Conservation (phyloP, 2,797 vertebrate genomes). For the Hypotaenidia okinawae region DNA sequence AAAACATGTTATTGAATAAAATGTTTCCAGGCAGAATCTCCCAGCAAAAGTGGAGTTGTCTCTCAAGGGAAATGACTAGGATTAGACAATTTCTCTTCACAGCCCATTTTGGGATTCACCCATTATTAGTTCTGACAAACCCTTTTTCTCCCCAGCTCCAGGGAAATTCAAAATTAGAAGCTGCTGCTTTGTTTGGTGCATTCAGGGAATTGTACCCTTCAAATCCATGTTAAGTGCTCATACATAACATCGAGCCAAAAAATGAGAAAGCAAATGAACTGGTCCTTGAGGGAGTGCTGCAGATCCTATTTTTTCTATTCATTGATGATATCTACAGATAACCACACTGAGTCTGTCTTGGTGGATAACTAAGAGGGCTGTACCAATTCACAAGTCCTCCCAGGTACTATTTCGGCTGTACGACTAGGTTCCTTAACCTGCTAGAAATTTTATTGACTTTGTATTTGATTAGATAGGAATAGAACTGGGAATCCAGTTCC, state of each 20-base stretch:
- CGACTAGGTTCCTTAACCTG: not conserved
- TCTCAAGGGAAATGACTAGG: conserved; percentile 53
- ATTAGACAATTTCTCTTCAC: conserved; percentile 53
- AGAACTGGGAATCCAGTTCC: not conserved
- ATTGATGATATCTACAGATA: not conserved
- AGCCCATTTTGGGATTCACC: conserved; percentile 48
- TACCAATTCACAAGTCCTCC: not conserved
- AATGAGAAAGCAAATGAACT: conserved; percentile 18
- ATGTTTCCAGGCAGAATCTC: conserved; percentile 27
- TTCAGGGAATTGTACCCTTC: conserved; percentile 26
- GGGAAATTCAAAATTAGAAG: conserved; percentile 52
- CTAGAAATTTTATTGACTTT: fast-evolving
- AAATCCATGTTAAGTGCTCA: not conserved
- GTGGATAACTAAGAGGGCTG: not conserved
- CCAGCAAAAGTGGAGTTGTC: conserved; percentile 2
- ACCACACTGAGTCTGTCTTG: fast-evolving
- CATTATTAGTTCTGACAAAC: conserved; percentile 56
- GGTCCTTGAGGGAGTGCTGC: not conserved
- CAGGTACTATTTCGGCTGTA: not conserved
- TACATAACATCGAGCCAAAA: not conserved
- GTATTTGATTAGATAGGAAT: not conserved
- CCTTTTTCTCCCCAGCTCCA: conserved; percentile 16
- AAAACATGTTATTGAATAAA: not conserved
- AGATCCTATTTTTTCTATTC: not conserved
- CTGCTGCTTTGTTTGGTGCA: conserved; percentile 18